phyloP scores from a whole-genome alignment of 2,113 vertebrate genomes.

The Chionis minor region DNA sequence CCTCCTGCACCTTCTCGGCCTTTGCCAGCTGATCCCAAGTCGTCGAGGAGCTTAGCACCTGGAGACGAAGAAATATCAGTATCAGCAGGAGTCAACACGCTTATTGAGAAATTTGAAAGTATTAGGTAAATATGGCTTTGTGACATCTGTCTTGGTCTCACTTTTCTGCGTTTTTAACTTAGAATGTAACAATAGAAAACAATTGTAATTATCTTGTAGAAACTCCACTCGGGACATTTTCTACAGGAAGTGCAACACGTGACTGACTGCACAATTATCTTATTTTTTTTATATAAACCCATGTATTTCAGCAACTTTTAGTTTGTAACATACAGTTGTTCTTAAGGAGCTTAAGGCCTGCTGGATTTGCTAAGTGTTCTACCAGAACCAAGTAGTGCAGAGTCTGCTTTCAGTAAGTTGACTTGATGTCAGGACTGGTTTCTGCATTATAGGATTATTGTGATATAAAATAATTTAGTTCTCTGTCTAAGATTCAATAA shows the following conservation, averaged over 20 bases:
- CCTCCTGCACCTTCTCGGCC: conserved; percentile 81
- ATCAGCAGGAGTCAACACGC: conserved; percentile 75
- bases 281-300: not conserved
- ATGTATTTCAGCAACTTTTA: not conserved
- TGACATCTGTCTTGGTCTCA: not conserved
- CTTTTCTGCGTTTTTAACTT: not conserved
- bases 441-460: not conserved
- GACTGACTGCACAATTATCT: not conserved
- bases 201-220: not conserved
- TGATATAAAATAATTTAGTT: not conserved
- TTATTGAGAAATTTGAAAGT: conserved; percentile 84
- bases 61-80: conserved; percentile 62
- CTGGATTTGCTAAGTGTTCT: not conserved
- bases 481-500: not conserved
- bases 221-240: not conserved
- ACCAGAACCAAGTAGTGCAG: not conserved
- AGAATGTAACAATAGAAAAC: not conserved
- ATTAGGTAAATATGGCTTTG: conserved; percentile 74
- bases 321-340: not conserved
- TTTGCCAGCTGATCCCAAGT: conserved; percentile 78
- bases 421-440: not conserved
- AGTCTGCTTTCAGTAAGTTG: not conserved
- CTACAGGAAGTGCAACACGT: not conserved
- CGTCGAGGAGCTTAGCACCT: conserved; percentile 22
- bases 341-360: not conserved